Evolutionary conservation across 2,888 invertebrate species (phyloP).

Genomic region (Aethes cnicana): DNA sequence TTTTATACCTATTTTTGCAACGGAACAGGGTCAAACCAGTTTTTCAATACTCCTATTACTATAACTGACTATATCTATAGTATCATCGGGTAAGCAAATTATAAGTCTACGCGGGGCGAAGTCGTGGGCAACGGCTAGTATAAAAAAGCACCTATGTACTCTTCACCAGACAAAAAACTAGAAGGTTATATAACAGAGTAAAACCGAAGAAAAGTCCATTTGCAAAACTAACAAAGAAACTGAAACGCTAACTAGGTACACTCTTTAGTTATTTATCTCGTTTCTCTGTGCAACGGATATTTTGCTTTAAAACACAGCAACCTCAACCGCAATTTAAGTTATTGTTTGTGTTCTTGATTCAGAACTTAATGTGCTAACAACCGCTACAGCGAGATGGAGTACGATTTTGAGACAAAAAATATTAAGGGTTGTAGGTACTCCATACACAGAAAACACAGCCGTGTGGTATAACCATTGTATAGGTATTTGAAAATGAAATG

Average conservation of each 20-base stretch:
- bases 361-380: not conserved
- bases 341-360: slow-evolving; percentile 2
- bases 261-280: slow-evolving; percentile 9
- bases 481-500: too few relatives aligned
- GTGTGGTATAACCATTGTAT: too few relatives aligned
- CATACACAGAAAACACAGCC: too few relatives aligned
- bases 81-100: too few relatives aligned
- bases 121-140: too few relatives aligned
- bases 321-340: slow-evolving; percentile 5
- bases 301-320: slow-evolving; percentile 2
- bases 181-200: too few relatives aligned
- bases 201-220: not conserved
- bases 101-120: not conserved
- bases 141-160: too few relatives aligned
- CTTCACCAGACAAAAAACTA: not conserved
- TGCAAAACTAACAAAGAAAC: slow-evolving; percentile 1
- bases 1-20: too few relatives aligned
- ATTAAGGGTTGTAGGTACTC: too few relatives aligned
- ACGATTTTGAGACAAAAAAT: slow-evolving; percentile 1
- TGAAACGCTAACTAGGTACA: not conserved
- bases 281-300: not conserved
- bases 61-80: too few relatives aligned
- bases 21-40: too few relatives aligned
- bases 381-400: not conserved
- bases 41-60: too few relatives aligned